phyloP scores from a whole-genome alignment of 1,140 invertebrate species.

The Pseudobourletiella spinata region DNA sequence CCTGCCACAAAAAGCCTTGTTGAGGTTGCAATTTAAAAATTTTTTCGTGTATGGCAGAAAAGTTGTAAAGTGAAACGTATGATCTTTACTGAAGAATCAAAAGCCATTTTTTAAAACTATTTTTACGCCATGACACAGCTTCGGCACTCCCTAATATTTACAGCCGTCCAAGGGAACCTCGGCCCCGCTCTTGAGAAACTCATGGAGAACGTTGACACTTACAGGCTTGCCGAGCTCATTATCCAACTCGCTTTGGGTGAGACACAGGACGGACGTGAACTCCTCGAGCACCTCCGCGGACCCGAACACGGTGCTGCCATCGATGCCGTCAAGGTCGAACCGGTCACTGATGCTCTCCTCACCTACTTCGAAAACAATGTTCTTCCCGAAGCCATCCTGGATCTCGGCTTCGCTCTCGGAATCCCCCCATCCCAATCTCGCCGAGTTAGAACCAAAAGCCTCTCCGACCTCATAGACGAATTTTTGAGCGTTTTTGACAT shows the following conservation, averaged over 20 bases:
- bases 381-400: neutral
- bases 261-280: neutral
- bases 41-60: no score
- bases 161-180: neutral
- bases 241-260: neutral
- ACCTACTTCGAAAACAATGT: neutral
- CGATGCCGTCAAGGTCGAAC: neutral
- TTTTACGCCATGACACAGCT: no score
- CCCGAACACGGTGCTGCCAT: neutral
- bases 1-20: no score
- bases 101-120: no score
- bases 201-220: neutral
- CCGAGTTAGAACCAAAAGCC: neutral
- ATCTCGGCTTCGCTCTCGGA: neutral
- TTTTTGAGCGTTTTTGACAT: neutral
- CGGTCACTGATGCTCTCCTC: neutral
- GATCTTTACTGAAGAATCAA: no score
- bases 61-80: no score
- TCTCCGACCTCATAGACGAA: neutral
- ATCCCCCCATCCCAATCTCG: no score
- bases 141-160: no score
- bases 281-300: neutral
- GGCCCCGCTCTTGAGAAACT: neutral
- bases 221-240: neutral
- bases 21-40: no score